Evolutionary conservation across 2,888 invertebrate genomes (phyloP).

Genomic region (Pristionchus maxplancki): DNA sequence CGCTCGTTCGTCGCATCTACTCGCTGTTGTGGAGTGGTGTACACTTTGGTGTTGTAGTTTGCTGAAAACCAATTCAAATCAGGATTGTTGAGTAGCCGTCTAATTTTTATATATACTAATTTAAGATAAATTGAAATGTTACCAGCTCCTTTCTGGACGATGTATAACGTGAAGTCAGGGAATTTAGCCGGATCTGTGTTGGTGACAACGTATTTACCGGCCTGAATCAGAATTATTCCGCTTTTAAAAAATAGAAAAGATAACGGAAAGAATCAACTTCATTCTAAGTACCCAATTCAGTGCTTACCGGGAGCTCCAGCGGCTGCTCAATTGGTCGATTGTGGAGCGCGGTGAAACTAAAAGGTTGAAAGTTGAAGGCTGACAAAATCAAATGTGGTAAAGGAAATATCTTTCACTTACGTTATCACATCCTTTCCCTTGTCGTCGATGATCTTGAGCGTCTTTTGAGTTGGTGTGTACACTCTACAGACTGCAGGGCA

Average conservation of each 20-base stretch:
- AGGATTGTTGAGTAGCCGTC: no score
- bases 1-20: neutral
- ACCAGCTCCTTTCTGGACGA: neutral
- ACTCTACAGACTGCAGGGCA: neutral
- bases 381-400: neutral
- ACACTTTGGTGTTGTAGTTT: neutral
- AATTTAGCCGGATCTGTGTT: neutral
- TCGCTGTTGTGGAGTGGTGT: neutral
- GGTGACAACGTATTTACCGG: neutral
- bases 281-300: neutral
- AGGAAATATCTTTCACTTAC: neutral
- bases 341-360: neutral
- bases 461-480: neutral
- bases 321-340: neutral
- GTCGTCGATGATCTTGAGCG: neutral
- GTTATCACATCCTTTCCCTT: neutral
- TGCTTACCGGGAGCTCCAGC: neutral
- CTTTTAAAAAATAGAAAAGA: no score
- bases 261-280: neutral
- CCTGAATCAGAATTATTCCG: neutral
- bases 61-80: neutral
- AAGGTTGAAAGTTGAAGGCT: neutral
- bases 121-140: neutral
- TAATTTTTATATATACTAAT: no score
- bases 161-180: neutral